These are phyloP conservation scores for Psilopogon haemacephalus DNA, from an alignment of 2,113 vertebrate genomes.

Conservation along the genomic window DNA sequence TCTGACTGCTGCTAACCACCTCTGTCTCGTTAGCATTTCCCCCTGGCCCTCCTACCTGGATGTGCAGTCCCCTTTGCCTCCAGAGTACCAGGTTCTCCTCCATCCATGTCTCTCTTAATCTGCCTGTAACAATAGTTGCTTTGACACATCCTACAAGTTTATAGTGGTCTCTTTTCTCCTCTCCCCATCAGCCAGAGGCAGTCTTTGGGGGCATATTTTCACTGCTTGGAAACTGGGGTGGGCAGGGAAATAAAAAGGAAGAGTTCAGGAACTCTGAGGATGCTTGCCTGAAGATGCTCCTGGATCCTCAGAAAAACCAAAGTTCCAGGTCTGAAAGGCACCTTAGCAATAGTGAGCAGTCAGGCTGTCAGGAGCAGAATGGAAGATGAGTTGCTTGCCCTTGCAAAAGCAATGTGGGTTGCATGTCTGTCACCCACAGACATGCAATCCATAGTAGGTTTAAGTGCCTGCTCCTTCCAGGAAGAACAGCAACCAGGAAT, in stretches of 20 bases:
- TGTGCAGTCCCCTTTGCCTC: neutral
- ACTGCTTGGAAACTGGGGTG: neutral
- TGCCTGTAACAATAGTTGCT: neutral
- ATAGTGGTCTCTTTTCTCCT: neutral
- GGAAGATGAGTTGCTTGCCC: neutral
- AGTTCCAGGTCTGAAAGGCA: neutral
- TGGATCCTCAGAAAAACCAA: too few relatives aligned
- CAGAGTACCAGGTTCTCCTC: neutral
- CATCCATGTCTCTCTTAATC: rapidly evolving
- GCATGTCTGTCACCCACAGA: neutral
- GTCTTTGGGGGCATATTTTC: neutral
- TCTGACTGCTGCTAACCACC: neutral
- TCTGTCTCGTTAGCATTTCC: neutral
- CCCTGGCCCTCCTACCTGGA: neutral
- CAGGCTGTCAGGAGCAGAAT: neutral
- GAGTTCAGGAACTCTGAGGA: neutral
- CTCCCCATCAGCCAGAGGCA: neutral
- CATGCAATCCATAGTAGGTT: too few relatives aligned
- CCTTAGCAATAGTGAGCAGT: neutral
- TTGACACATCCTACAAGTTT: neutral
- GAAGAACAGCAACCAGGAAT: neutral
- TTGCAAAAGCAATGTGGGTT: neutral
- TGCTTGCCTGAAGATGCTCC: too few relatives aligned
- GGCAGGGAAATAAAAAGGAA: neutral
- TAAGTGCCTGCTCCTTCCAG: neutral